phyloP scores from a whole-genome alignment of 2,113 vertebrate genomes.

The Saguinus midas region DNA sequence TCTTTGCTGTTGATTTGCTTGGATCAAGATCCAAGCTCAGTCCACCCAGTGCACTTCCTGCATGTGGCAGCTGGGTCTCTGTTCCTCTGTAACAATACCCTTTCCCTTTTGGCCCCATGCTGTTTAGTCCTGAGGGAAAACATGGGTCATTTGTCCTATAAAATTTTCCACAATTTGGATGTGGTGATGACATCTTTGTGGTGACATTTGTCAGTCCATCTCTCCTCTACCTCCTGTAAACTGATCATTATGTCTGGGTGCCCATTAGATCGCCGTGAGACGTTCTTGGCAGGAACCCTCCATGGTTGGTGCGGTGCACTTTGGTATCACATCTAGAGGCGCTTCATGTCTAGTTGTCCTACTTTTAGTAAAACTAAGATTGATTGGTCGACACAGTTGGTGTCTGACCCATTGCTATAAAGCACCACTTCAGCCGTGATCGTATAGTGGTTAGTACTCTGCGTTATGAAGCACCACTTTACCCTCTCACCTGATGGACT shows the following conservation, averaged over 20 bases:
- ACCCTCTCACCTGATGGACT: not conserved
- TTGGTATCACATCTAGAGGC: not conserved
- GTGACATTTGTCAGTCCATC: not conserved
- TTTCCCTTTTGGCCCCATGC: not conserved
- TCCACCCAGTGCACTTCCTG: too few species aligned
- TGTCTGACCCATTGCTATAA: not conserved
- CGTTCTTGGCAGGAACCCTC: not conserved
- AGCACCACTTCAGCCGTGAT: too few species aligned
- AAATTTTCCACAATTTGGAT: not conserved
- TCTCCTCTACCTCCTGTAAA: not conserved
- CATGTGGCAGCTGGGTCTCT: not conserved
- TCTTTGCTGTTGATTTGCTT: not conserved
- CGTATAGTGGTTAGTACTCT: too few species aligned
- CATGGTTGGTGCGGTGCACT: not conserved
- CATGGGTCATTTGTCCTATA: not conserved
- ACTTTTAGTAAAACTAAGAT: not conserved
- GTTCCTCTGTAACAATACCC: not conserved
- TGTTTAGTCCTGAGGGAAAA: not conserved
- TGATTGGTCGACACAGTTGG: not conserved
- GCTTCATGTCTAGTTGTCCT: not conserved
- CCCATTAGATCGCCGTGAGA: not conserved
- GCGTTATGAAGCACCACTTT: rapidly evolving
- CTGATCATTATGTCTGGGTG: not conserved
- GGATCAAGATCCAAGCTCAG: too few species aligned
- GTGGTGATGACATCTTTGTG: not conserved